These are phyloP conservation scores for Prinia subflava DNA, from an alignment of 2,113 vertebrate genomes.

Conservation along the genomic window DNA sequence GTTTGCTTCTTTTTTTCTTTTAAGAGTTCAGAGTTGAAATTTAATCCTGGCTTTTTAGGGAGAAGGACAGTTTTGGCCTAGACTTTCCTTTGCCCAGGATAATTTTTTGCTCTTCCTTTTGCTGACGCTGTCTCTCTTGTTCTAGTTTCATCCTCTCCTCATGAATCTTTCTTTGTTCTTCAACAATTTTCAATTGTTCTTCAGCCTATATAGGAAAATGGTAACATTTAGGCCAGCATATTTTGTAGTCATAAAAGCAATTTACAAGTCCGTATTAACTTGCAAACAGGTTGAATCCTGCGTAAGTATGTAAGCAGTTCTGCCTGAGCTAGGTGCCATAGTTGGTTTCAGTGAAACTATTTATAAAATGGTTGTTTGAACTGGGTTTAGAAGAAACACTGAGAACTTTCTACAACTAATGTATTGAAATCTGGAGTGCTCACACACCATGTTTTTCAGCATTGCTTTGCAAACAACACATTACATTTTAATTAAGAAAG, in stretches of 20 bases:
- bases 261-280: background rate
- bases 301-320: background rate
- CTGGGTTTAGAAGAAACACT: background rate
- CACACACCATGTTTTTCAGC: background rate
- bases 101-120: conserved; percentile 99
- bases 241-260: conserved; percentile 8
- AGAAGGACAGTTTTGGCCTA: conserved; percentile 97
- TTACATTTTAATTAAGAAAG: background rate
- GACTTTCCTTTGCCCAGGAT: conserved; percentile 99
- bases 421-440: background rate
- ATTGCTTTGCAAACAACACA: background rate
- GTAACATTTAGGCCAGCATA: conserved; percentile 7
- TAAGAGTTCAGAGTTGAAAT: conserved; percentile 77
- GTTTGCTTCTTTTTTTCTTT: conserved; percentile 49
- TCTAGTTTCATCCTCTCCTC: conserved; percentile 99
- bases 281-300: conserved; percentile 22
- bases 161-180: conserved; percentile 99
- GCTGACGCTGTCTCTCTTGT: conserved; percentile 96
- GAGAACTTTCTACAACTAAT: background rate
- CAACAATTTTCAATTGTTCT: conserved; percentile 99
- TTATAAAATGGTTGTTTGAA: background rate
- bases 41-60: conserved; percentile 94
- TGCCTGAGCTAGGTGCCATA: background rate
- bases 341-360: background rate
- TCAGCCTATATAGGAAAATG: conserved; percentile 83